Evolutionary conservation across 2,888 invertebrate genomes (phyloP), one percentile per base, ranked within the genome.

Genomic region (Ichneumoninae sp.): DNA sequence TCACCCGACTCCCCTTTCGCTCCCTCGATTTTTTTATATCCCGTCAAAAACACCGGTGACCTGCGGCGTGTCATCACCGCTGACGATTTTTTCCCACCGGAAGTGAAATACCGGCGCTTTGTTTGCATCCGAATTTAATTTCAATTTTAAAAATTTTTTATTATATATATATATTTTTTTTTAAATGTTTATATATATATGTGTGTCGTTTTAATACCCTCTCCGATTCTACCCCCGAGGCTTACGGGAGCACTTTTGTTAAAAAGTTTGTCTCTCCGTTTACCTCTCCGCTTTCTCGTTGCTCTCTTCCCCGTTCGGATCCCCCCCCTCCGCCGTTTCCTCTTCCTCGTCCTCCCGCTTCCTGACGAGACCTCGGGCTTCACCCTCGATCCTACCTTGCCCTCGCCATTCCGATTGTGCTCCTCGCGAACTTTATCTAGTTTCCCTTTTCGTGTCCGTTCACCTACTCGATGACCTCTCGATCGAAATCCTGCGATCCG

Each of bases 11-110:
- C 16, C 13, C 47, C 62, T 40, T 44, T 50, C 40, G 36, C 70
- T 65, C 57, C 82, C 36, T 71, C 75, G 79, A 44, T 44, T 44
- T 47, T 44, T 74, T 60, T 52, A 44, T 69, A 57, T 76, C 30
- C 30, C 30, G 33, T n/a, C 87, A 87, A 85, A 87, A 89, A 87
- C 87, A 87, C 84, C 90, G 89, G 87, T 87, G 87, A 89, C 86
- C 88, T 86, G 80, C 90, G 87, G 81, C 91, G 91, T 91, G 89
- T 90, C 92, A 91, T 91, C 90, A 91, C 91, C 91, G 89, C 90
- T 40, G 86, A 90, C 85, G 74, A 81, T 81, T 68, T 54, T 33
- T 33, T 16, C 7, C 16, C 60, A 62, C 78, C 79, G 80, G 79
- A 26, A 22, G 52, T 52, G 4, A 62, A 62, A 33, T 33, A 7